phyloP scores from a whole-genome alignment of 1,140 invertebrate genomes.

The Cataglyphis hispanica region DNA sequence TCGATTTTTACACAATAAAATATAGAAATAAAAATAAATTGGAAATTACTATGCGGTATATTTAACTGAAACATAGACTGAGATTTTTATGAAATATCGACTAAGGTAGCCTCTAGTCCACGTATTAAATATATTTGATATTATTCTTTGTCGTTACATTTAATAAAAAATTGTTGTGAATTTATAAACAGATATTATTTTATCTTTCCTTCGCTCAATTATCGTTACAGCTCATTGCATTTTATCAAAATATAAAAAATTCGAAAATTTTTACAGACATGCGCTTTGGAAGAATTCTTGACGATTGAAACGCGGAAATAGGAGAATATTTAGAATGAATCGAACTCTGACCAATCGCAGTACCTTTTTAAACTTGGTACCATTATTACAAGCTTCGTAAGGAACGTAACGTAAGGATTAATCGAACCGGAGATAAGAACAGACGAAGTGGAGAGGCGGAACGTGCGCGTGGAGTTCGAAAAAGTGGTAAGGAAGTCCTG shows the following conservation, averaged over 20 bases:
- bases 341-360: not conserved
- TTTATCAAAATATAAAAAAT: not conserved
- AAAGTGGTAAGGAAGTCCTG: conserved; percentile 68
- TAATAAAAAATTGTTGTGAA: not conserved
- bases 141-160: not conserved
- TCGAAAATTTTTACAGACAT: not conserved
- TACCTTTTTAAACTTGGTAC: not conserved
- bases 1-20: too few relatives aligned
- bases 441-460: conserved; percentile 20
- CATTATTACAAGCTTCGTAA: conserved; percentile 43
- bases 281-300: not conserved
- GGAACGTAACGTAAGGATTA: conserved; percentile 35
- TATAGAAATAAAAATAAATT: too few relatives aligned
- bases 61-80: too few relatives aligned
- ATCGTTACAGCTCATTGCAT: not conserved
- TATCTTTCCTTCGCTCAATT: too few relatives aligned
- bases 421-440: conserved; percentile 56
- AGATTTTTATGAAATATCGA: too few relatives aligned
- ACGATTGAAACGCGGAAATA: not conserved
- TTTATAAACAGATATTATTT: not conserved
- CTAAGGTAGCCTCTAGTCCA: too few relatives aligned
- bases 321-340: conserved; percentile 13
- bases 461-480: conserved; percentile 62
- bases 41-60: not conserved
- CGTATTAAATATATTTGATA: too few relatives aligned